Evolutionary conservation across 2,797 vertebrate species (phyloP).

Genomic region (Glyptemys insculpta): DNA sequence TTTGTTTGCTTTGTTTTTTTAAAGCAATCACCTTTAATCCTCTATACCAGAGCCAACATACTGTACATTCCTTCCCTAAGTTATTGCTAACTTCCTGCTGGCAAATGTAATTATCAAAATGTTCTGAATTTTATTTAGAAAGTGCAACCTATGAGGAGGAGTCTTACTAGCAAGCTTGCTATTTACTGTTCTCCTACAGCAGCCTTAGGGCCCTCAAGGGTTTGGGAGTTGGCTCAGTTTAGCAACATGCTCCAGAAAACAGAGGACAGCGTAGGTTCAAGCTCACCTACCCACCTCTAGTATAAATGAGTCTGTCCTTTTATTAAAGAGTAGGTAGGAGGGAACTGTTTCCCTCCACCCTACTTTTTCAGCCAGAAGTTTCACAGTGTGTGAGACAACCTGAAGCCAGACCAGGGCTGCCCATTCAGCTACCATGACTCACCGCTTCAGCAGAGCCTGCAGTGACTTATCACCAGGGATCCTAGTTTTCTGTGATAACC

Average conservation of each 20-base stretch:
- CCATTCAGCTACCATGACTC: neutral
- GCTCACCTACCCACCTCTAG: neutral
- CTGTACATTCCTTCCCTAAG: neutral
- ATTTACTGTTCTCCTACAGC: fast-evolving
- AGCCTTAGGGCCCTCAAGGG: fast-evolving
- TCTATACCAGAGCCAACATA: fast-evolving
- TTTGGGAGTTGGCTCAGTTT: fast-evolving
- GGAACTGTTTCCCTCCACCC: fast-evolving
- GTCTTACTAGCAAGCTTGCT: fast-evolving
- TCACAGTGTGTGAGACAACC: neutral
- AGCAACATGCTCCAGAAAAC: neutral
- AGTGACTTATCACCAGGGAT: neutral
- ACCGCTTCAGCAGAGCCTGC: neutral
- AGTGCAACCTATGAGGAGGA: fast-evolving
- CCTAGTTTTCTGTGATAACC: neutral
- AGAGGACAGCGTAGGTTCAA: neutral
- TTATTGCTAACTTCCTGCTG: neutral
- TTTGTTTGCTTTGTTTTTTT: too few relatives aligned
- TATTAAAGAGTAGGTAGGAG: neutral
- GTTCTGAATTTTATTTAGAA: neutral
- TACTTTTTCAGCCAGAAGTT: neutral
- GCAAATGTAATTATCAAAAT: neutral
- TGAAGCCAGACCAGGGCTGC: neutral
- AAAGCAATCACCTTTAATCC: neutral
- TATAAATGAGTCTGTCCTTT: neutral